Conservation (phyloP, 2,888 invertebrate species). For the Mimumesa dahlbomi region DNA sequence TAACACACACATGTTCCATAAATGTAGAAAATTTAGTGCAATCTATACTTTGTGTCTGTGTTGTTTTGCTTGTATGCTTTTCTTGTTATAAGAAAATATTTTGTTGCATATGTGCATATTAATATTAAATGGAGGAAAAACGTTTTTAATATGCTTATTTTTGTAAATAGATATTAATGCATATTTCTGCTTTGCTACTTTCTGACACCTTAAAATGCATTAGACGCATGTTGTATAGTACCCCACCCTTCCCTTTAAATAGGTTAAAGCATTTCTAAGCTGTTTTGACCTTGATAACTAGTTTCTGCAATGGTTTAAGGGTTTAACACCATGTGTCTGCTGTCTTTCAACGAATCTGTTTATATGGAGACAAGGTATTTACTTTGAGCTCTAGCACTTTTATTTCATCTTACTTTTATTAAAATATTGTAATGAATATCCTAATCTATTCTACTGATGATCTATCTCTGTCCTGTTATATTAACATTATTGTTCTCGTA, state of each 20-base stretch:
- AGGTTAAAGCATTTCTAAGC: conserved; percentile 15
- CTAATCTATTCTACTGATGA: conserved; percentile 6
- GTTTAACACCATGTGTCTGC: conserved; percentile 51
- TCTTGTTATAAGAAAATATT: not conserved
- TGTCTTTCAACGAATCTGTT: conserved; percentile 56
- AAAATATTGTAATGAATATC: not conserved
- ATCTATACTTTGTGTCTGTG: not conserved
- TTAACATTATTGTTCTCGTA: conserved; percentile 8
- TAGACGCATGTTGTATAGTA: conserved; percentile 29
- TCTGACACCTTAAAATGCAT: not conserved
- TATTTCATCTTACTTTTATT: conserved; percentile 26
- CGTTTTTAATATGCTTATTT: not conserved
- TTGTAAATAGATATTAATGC: not conserved
- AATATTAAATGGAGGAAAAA: not conserved
- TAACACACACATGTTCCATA: conserved; percentile 51
- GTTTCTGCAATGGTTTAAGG: conserved; percentile 45
- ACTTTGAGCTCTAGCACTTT: conserved; percentile 38
- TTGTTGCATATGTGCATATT: not conserved
- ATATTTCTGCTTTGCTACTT: conserved; percentile 5
- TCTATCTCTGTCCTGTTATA: conserved; percentile 27
- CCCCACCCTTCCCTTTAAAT: conserved; percentile 5
- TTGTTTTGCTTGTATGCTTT: conserved; percentile 7
- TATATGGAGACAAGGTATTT: conserved; percentile 57
- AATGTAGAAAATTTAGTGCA: conserved; percentile 18
- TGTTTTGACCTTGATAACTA: conserved; percentile 36